phyloP scores from a whole-genome alignment of 1,140 invertebrate genomes.

The Onthophagus taurus region DNA sequence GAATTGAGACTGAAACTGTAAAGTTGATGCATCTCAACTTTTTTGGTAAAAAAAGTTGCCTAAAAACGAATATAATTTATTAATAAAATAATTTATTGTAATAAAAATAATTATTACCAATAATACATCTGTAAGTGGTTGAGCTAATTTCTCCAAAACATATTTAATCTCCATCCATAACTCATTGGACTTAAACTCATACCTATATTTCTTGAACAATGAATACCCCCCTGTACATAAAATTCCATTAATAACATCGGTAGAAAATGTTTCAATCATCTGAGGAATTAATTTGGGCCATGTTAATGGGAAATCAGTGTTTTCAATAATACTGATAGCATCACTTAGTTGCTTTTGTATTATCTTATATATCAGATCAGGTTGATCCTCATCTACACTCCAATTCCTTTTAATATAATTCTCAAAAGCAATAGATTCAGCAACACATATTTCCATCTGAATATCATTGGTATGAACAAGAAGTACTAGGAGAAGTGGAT shows the following conservation, averaged over 20 bases:
- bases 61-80: conserved; percentile 36
- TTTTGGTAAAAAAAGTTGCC: no score
- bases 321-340: conserved; percentile 90
- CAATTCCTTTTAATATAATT: conserved; percentile 96
- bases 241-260: conserved; percentile 89
- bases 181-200: conserved; percentile 89
- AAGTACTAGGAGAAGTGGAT: conserved; percentile 75
- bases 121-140: conserved; percentile 87
- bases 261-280: conserved; percentile 86
- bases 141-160: conserved; percentile 87
- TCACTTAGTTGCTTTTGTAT: conserved; percentile 94
- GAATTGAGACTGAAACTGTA: no score
- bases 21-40: no score
- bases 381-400: conserved; percentile 72
- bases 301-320: conserved; percentile 87
- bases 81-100: neutral
- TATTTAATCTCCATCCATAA: conserved; percentile 97
- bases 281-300: conserved; percentile 85
- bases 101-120: conserved; percentile 50
- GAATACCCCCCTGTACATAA: conserved; percentile 92
- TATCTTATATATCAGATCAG: conserved; percentile 69
- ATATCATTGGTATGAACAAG: conserved; percentile 71
- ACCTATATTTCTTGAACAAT: conserved; percentile 90
- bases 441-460: conserved; percentile 72
- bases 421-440: conserved; percentile 89